These are phyloP conservation scores for Ylistrum balloti DNA, from an alignment of 1,140 invertebrate species.

Conservation along the genomic window DNA sequence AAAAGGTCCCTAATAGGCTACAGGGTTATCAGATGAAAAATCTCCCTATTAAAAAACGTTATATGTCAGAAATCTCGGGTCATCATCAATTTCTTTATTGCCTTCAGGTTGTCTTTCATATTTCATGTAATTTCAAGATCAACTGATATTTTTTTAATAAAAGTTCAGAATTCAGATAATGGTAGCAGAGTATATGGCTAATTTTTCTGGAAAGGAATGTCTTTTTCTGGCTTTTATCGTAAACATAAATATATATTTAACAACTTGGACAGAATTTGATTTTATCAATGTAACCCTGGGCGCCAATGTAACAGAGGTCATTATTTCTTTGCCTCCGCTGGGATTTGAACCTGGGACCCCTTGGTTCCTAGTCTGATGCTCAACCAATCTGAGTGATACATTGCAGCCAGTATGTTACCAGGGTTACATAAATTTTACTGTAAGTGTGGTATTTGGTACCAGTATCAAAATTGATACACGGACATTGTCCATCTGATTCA, in stretches of 20 bases:
- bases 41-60: not conserved
- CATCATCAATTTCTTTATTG: not conserved
- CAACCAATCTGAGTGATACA: no score
- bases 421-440: no score
- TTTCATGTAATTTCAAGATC: not conserved
- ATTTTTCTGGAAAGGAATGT: not conserved
- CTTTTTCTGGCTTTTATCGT: not conserved
- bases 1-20: not conserved
- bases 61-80: not conserved
- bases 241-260: not conserved
- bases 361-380: no score
- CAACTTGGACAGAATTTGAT: not conserved
- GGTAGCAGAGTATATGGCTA: no score
- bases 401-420: no score
- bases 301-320: no score
- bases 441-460: not conserved
- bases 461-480: not conserved
- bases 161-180: not conserved
- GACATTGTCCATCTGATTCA: constrained; percentile 28
- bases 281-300: not conserved
- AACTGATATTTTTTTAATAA: not conserved
- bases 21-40: not conserved
- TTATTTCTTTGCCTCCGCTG: no score
- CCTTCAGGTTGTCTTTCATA: not conserved
- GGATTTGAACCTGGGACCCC: no score